Percentiles rank a stretch among this genome's conserved stretches.
Conservation (phyloP, 1,140 invertebrate genomes). For the Drosophila truncata region DNA sequence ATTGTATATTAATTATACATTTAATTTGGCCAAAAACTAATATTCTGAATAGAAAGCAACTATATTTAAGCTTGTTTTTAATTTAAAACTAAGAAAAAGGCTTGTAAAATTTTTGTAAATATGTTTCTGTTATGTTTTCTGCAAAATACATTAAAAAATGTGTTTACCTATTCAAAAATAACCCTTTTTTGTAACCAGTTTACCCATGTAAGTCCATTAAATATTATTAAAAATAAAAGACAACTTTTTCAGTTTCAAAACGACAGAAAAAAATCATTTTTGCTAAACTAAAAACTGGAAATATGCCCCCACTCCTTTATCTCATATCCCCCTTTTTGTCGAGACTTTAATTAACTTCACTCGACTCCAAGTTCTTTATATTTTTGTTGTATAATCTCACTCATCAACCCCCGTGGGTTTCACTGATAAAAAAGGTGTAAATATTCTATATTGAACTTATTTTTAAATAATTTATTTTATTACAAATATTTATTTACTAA, state of each 20-base stretch:
- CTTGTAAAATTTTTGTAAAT: not conserved
- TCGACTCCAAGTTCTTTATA: constrained; percentile 44
- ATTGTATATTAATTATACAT: not conserved
- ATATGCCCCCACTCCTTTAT: constrained; percentile 27
- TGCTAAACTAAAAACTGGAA: constrained; percentile 46
- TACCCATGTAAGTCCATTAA: constrained; percentile 16
- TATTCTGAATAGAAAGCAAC: not conserved
- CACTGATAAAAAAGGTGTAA: not conserved
- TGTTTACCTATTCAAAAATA: not conserved
- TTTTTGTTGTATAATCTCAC: constrained; percentile 30
- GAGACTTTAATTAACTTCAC: constrained; percentile 68
- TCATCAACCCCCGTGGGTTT: constrained; percentile 25
- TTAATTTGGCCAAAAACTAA: not conserved
- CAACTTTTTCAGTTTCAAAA: not conserved
- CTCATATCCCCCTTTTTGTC: constrained; percentile 11
- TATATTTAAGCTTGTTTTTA: not conserved
- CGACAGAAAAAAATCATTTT: constrained; percentile 4
- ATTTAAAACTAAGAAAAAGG: not conserved
- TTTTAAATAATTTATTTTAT: too few species aligned
- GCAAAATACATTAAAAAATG: too few species aligned
- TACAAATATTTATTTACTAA: too few species aligned
- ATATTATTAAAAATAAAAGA: not conserved
- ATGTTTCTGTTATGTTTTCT: not conserved
- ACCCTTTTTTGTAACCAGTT: constrained; percentile 4
- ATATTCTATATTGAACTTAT: not conserved